Evolutionary conservation across 1,140 invertebrate species (phyloP).

Genomic region (Tyrophagus putrescentiae): DNA sequence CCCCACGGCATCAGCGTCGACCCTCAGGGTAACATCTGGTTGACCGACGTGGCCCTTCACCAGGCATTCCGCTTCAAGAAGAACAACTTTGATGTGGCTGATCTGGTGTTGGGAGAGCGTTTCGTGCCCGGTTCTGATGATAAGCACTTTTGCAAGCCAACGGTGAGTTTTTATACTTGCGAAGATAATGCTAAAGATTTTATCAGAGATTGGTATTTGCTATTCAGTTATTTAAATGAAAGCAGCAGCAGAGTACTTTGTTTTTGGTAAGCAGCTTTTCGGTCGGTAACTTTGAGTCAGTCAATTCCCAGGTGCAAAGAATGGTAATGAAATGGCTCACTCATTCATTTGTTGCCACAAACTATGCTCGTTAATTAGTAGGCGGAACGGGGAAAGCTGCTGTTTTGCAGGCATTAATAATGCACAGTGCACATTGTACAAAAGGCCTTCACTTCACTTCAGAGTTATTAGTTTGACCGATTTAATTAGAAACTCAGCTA

Average conservation of each 20-base stretch:
- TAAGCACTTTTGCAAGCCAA: slow-evolving; percentile 78
- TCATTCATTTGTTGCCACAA: no score
- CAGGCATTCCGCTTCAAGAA: slow-evolving; percentile 46
- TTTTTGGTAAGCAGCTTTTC: no score
- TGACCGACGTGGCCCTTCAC: slow-evolving; percentile 83
- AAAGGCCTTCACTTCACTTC: no score
- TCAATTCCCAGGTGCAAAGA: background rate
- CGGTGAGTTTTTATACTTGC: slow-evolving; percentile 29
- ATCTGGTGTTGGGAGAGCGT: slow-evolving; percentile 39
- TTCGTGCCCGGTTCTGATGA: slow-evolving; percentile 64
- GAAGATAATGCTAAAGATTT: background rate
- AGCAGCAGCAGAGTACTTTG: no score
- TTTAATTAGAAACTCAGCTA: no score
- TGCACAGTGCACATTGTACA: no score
- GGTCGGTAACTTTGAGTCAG: background rate
- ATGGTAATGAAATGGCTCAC: background rate
- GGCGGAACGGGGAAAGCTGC: no score
- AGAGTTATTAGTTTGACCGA: no score
- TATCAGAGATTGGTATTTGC: no score
- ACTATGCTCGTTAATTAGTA: no score
- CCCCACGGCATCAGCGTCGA: slow-evolving; percentile 86
- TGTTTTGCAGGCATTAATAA: no score
- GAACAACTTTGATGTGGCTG: slow-evolving; percentile 7
- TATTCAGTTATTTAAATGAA: no score
- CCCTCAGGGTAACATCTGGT: slow-evolving; percentile 39